phyloP scores from a whole-genome alignment of 2,797 vertebrate genomes.

The Amniataba percoides region DNA sequence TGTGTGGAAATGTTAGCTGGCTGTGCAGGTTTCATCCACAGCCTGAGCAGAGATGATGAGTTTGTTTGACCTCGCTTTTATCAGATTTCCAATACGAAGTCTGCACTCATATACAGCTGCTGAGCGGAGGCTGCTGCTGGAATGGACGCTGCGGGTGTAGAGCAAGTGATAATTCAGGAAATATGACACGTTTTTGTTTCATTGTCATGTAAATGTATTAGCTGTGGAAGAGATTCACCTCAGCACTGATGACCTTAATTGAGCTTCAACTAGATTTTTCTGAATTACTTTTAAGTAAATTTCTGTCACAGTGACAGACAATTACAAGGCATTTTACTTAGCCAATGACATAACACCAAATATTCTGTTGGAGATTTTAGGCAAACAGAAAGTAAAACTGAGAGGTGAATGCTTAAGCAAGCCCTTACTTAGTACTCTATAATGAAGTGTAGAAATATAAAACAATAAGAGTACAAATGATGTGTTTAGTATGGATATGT shows the following conservation, averaged over 20 bases:
- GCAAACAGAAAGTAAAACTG: neutral
- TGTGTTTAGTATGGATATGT: neutral
- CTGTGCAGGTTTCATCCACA: slow-evolving; percentile 28
- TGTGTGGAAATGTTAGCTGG: slow-evolving; percentile 14
- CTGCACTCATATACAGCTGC: neutral
- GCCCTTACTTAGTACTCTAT: too few relatives aligned
- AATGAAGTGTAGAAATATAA: too few relatives aligned
- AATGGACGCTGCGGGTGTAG: too few relatives aligned
- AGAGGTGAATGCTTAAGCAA: too few relatives aligned
- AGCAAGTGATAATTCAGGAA: neutral
- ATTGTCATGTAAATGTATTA: neutral
- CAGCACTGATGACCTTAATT: neutral
- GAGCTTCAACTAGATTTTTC: neutral
- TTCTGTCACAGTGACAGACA: too few relatives aligned
- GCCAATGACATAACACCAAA: too few relatives aligned
- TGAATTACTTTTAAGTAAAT: neutral
- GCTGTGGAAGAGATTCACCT: neutral
- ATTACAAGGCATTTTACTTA: too few relatives aligned
- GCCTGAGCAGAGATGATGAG: slow-evolving; percentile 33
- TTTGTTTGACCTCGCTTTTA: slow-evolving; percentile 54
- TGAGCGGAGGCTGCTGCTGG: neutral
- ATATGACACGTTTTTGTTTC: neutral
- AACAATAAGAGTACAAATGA: too few relatives aligned
- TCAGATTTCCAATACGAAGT: slow-evolving; percentile 51
- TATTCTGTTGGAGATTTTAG: too few relatives aligned